phyloP scores from a whole-genome alignment of 2,888 invertebrate species.

The Morpho deidamia region DNA sequence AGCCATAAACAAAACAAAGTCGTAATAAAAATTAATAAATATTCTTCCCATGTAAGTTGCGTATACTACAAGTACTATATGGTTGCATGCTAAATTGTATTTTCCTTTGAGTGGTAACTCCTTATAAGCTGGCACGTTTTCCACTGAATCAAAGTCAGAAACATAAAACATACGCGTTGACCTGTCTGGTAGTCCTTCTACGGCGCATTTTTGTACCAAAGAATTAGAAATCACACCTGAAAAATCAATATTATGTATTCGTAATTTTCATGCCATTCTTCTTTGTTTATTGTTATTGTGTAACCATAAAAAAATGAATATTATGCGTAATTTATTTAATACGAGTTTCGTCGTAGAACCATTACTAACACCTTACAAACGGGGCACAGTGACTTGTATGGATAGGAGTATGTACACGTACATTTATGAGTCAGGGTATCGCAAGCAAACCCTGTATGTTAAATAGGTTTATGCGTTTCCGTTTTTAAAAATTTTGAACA shows the following conservation, averaged over 20 bases:
- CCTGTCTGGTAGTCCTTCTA: slow-evolving; percentile 26
- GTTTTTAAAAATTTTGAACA: no score
- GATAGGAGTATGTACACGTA: no score
- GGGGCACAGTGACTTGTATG: no score
- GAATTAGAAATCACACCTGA: slow-evolving; percentile 28
- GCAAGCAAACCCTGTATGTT: no score
- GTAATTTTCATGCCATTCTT: no score
- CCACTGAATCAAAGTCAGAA: slow-evolving; percentile 43
- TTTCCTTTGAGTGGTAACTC: slow-evolving; percentile 27
- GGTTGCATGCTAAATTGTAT: slow-evolving; percentile 25
- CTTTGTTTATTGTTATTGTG: no score
- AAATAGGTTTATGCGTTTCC: no score
- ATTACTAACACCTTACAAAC: no score
- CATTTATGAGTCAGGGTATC: no score
- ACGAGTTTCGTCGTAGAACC: no score
- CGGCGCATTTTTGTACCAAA: slow-evolving; percentile 26
- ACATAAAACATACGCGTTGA: slow-evolving; percentile 31
- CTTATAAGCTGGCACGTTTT: slow-evolving; percentile 50
- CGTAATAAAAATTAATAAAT: slow-evolving; percentile 79
- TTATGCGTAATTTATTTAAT: no score
- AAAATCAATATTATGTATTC: not conserved
- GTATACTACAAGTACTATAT: slow-evolving; percentile 34
- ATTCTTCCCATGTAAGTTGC: slow-evolving; percentile 65
- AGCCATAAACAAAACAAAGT: slow-evolving; percentile 71
- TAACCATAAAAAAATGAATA: no score